Evolutionary conservation across 1,140 invertebrate genomes (phyloP).

Genomic region (Nymphalis io): DNA sequence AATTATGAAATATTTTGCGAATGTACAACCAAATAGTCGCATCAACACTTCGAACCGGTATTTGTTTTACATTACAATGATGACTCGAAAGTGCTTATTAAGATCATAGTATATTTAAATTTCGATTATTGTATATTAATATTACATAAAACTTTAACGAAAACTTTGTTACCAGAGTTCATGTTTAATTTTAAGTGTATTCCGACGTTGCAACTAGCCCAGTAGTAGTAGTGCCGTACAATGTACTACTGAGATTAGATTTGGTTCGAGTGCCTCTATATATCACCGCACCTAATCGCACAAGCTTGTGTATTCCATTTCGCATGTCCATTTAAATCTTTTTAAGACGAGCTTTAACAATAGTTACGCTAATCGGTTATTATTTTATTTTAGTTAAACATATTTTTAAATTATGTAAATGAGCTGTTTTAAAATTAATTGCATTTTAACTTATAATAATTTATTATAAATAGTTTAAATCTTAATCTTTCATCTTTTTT

Average conservation of each 20-base stretch:
- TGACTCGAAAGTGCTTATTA: too few relatives aligned
- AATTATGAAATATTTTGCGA: too few relatives aligned
- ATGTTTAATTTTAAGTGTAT: slow-evolving; percentile 3
- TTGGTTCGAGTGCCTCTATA: slow-evolving; percentile 24
- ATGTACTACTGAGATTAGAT: slow-evolving; percentile 36
- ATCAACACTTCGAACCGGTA: too few relatives aligned
- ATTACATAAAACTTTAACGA: neutral
- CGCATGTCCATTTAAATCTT: slow-evolving; percentile 36
- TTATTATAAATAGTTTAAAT: too few relatives aligned
- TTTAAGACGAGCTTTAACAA: slow-evolving; percentile 6
- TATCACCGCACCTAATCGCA: slow-evolving; percentile 38
- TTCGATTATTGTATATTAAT: neutral
- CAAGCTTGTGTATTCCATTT: slow-evolving; percentile 33
- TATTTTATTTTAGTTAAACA: neutral
- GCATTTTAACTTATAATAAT: too few relatives aligned
- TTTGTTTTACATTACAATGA: too few relatives aligned
- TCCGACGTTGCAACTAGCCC: slow-evolving; percentile 25
- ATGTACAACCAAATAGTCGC: too few relatives aligned
- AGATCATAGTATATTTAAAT: too few relatives aligned
- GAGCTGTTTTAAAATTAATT: too few relatives aligned
- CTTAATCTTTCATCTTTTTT: too few relatives aligned
- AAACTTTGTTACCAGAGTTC: neutral
- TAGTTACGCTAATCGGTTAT: neutral
- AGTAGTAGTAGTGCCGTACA: slow-evolving; percentile 16
- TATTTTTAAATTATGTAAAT: too few relatives aligned